A percentile compares a stretch with the other conserved stretches of the same genome.
Evolutionary conservation across 2,113 vertebrate species (phyloP).

Genomic region (Physeter macrocephalus): DNA sequence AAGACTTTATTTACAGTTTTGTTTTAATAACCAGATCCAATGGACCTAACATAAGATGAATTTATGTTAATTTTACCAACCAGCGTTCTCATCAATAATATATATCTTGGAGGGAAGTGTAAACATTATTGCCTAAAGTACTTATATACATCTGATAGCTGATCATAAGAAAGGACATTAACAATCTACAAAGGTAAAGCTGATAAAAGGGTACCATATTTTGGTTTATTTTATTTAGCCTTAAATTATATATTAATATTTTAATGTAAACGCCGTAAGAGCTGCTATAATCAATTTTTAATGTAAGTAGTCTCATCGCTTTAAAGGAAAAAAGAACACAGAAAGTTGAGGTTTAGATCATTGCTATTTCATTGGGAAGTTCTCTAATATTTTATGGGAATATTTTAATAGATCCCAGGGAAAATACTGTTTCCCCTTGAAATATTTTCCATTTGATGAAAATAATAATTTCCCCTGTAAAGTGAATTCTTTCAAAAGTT

Average conservation of each 20-base stretch:
- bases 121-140: constrained; percentile 88
- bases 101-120: constrained; percentile 82
- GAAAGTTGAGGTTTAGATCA: constrained; percentile 59
- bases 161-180: constrained; percentile 77
- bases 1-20: constrained; percentile 94
- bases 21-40: constrained; percentile 90
- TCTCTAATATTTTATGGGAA: constrained; percentile 72
- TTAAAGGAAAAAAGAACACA: constrained; percentile 63
- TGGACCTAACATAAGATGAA: constrained; percentile 90
- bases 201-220: constrained; percentile 83
- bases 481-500: constrained; percentile 72
- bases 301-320: constrained; percentile 81
- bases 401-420: constrained; percentile 65
- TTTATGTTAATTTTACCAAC: constrained; percentile 89
- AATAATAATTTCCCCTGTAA: constrained; percentile 74
- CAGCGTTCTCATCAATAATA: constrained; percentile 87
- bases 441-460: constrained; percentile 68
- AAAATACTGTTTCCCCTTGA: constrained; percentile 62
- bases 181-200: constrained; percentile 79
- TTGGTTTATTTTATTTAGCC: constrained; percentile 82
- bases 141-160: constrained; percentile 78
- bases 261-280: constrained; percentile 82
- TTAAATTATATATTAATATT: constrained; percentile 88
- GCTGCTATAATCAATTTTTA: constrained; percentile 79
- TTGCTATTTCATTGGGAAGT: constrained; percentile 71